Base-by-base conservation (phyloP, 2,888 invertebrate species). In the Brachylomia viminalis region DNA sequence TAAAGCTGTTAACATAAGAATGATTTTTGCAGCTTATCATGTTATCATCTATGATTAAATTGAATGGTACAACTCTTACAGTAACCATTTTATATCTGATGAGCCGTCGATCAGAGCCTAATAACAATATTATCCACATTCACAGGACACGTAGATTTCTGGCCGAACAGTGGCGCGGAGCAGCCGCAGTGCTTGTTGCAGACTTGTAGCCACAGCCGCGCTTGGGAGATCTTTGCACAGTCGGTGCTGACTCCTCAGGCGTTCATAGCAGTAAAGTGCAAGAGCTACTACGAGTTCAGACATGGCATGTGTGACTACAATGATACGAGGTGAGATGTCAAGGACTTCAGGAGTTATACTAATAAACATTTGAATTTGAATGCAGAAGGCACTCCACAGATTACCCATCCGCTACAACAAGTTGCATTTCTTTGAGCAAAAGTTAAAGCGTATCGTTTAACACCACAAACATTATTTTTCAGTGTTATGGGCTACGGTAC, bases 121-220 rank as follows among this genome's bases (percentile, higher is more conserved):
- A 45, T 72, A 33, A 33, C 33, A 72, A 56, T 30, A 2, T 42
- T 52, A 0, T n/a, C 4, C 2, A 30, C 17, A 38, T 70, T n/a
- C 5, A 0, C 92, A 96, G 96, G 95, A 2, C 93, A 96, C 79
- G 93, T 89, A 3, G 96, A 96, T 88, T 96, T 91, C 91, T 96
- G 82, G 88, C 95, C 95, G 0, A 96, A 96, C 91, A 87, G 90
- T 8, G 96, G 96, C 0, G 72, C 87, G 1, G 85, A 91, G 87
- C 96, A 97, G 90, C 96, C 96, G 0, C 88, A 90, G 87, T 97
- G 96, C 86, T 69, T 94, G 13, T 74, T 92, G 11, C 93, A 95
- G 84, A 91, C 94, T 0, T 96, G 96, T 88, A 94, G 94, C 69
- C 96, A 97, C 92, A 90, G 92, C 77, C 92, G 95, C 45, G 91